Evolutionary conservation across 2,113 vertebrate species (phyloP), one percentile per base, ranked within the genome.

Genomic region (Seriola rivoliana): DNA sequence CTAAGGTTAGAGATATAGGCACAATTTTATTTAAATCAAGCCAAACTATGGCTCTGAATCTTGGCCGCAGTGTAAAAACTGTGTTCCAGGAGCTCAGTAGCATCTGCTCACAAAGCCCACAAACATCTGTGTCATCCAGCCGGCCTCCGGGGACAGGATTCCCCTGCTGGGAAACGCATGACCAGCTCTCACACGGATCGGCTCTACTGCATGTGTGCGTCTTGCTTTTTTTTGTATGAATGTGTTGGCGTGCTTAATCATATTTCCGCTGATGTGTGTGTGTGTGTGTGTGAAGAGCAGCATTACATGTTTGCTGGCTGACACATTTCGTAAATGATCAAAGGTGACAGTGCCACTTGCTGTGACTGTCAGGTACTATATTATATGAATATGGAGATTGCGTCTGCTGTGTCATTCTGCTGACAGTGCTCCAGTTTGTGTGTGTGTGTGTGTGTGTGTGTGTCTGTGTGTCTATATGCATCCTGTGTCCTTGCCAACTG

Each of bases 331-430:
- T 54, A 71, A 71, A 12, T 88, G 88, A 93, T 89, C 77, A 76
- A 85, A 91, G 63, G 42, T 86, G 90, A 92, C 91, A 76, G 83
- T 71, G 69, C 85, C 90, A 93, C 82, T 91, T 89, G 88, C 78
- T 80, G 69, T 90, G 92, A 91, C 87, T 93, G 93, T 93, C 93
- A 93, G 89, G 76, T 93, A 89, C 40, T 82, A 89, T 91, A 95
- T 94, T 89, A 91, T 25, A 75, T 34, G 34, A 84, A 93, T 89
- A 94, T 89, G 80, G 85, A 89, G 80, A 92, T 77, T 81, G 68
- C 1, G 38, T 85, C 75, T 85, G 72, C 75, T 86, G 86, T 91
- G 90, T 91, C 88, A 86, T 75, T 91, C 80, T 85, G 83, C 84
- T 91, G 89, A 91, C 87, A 91, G 81, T 70, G 67, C 55, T 68